These are phyloP conservation scores for Gallirallus australis DNA, from an alignment of 2,797 vertebrate genomes.

Conservation along the genomic window DNA sequence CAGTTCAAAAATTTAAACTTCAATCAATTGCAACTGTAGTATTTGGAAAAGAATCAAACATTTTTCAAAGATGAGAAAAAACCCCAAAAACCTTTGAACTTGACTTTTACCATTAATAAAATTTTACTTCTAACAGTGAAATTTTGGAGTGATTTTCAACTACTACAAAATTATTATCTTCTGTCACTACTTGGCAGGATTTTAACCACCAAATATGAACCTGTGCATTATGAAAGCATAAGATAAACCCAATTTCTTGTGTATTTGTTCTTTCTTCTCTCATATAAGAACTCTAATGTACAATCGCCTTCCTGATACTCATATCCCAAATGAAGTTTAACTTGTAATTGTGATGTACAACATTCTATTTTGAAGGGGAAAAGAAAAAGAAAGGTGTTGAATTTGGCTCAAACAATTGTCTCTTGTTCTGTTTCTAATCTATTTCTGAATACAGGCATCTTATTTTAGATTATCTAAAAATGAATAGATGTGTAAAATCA, in stretches of 20 bases:
- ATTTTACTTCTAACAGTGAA: neutral
- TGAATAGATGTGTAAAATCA: neutral
- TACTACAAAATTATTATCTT: neutral
- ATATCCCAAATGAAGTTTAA: neutral
- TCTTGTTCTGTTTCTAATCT: neutral
- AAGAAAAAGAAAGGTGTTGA: neutral
- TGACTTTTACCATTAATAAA: neutral
- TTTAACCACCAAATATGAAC: neutral
- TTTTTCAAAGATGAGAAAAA: neutral
- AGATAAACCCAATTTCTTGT: neutral
- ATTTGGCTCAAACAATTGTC: neutral
- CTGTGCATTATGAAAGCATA: neutral
- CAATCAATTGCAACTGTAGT: neutral
- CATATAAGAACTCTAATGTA: neutral
- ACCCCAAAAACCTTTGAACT: accelerated
- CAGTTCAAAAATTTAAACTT: neutral
- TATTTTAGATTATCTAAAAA: neutral
- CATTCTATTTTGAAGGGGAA: accelerated
- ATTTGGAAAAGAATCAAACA: neutral
- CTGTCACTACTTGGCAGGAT: neutral
- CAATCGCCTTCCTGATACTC: neutral
- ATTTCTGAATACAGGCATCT: neutral
- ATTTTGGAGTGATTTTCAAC: neutral
- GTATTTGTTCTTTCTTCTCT: neutral
- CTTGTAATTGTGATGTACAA: too few species aligned